Base-by-base conservation (phyloP, 2,888 invertebrate species). In the Synergus gifuensis region DNA sequence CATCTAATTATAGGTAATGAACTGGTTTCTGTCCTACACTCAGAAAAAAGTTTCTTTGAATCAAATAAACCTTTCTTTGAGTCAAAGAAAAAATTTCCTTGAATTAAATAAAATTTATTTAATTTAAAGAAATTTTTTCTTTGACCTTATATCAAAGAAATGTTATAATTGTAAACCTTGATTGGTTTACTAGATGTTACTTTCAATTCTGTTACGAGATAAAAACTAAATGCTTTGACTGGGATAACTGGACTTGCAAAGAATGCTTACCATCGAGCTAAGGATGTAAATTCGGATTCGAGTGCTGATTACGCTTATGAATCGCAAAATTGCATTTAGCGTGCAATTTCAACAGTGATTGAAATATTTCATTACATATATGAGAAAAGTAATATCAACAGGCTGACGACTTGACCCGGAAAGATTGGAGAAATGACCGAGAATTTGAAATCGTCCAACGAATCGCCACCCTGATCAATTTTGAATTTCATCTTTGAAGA, bases 161-260 rank as follows among this genome's bases (percentile, higher is more conserved):
- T n/a, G n/a, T n/a, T n/a, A n/a, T n/a, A n/a, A n/a, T n/a, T n/a
- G n/a, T n/a, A n/a, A n/a, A n/a, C 58, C 58, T 58, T 9, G 18
- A 18, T 58, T 58, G 18, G 18, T 18, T n/a, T 28, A 11, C 62
- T 28, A 62, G 28, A 14, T 18, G 62, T 14, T 62, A 28, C 62
- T 62, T 62, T 62, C 4, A 28, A 62, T 62, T 62, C 62, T 28
- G 28, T 62, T 60, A 60, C 60, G 22, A 60, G 62, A 62, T 28
- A 28, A 62, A 28, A 62, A 62, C 14, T 62, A 14, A 62, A 62
- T 62, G 22, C 62, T 62, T 14, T 62, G 22, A 14, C 62, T 62
- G 28, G 12, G 62, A 62, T 1, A 22, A 11, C 62, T 62, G 28
- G 2, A 28, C 14, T 62, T 62, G 28, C 62, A 5, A 62, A 62